phyloP scores from a whole-genome alignment of 2,888 invertebrate genomes.

The Leucophenga maculata region DNA sequence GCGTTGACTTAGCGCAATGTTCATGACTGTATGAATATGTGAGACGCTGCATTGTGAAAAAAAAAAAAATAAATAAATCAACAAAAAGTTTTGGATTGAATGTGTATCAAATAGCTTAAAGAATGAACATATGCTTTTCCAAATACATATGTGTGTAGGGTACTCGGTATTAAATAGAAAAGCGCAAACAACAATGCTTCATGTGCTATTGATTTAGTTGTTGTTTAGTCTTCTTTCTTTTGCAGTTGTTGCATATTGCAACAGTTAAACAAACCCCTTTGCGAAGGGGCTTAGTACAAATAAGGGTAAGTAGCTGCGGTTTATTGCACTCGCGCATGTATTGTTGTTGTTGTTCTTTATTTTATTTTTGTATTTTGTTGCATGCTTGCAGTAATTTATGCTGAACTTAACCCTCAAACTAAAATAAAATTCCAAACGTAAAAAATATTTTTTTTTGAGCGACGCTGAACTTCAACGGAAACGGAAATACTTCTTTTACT shows the following conservation, averaged over 20 bases:
- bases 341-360: not conserved
- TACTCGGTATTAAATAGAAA: not conserved
- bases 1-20: too few relatives aligned
- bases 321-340: constrained; percentile 18
- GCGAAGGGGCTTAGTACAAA: too few relatives aligned
- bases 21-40: too few relatives aligned
- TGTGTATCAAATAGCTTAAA: too few relatives aligned
- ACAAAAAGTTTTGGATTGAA: too few relatives aligned
- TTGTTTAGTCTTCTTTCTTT: not conserved
- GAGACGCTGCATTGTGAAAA: too few relatives aligned
- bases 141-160: not conserved
- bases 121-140: too few relatives aligned
- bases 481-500: not conserved
- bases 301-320: not conserved
- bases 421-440: not conserved
- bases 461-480: constrained; percentile 25
- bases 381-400: constrained; percentile 4
- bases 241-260: not conserved
- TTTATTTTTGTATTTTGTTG: too few relatives aligned
- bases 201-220: constrained; percentile 4
- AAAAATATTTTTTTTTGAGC: constrained; percentile 9
- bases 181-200: not conserved
- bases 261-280: not conserved
- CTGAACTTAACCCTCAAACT: constrained; percentile 36
- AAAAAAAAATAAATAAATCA: too few relatives aligned